Base-by-base conservation (phyloP, 2,113 vertebrate species). In the Scartelaos histophorus region DNA sequence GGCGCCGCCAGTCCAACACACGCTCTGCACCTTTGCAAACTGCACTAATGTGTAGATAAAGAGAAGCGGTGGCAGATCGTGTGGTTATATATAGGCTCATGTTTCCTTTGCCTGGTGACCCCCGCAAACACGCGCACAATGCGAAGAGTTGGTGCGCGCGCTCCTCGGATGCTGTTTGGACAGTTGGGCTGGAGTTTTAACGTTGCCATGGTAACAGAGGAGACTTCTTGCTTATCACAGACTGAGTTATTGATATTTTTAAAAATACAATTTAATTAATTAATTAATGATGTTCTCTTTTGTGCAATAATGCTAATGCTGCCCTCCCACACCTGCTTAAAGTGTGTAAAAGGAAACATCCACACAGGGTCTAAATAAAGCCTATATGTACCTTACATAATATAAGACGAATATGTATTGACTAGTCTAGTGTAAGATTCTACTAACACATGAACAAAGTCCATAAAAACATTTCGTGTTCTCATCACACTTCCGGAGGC, bases 181-280 rank as follows among this genome's bases (percentile, higher is more conserved):
- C 80, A 75, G 80, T 78, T 74, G 2, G 46, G 51, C 19, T 74
- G 21, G 19, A 80, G 72, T 57, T 84, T 57, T 71, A 77, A 51
- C 83, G 89, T 89, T 88, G 71, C 87, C 34, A 87, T 84, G 86
- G 89, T 49, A 78, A 89, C 89, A 82, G 70, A 69, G 49, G 19
- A 29, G 67, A 56, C 60, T 16, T 61, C 5, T 61, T 61, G 25
- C 15, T 17, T 61, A 61, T 34, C 25, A 58, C 56, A 25, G 21
- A 58, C 13, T 24, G 4, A 25, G 6, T 24, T 56, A 54, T 19
- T 22, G 11, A 24, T 57, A 38, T 38, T 35, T n/a, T n/a, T 38
- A 38, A 38, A 38, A 38, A 38, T 38, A 38, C 35, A 38, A 5
- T 38, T 38, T 29, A 29, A 29, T 29, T 29, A 29, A 29, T 29